Base-by-base conservation (phyloP, 2,888 invertebrate species). In the Lasius platythorax region DNA sequence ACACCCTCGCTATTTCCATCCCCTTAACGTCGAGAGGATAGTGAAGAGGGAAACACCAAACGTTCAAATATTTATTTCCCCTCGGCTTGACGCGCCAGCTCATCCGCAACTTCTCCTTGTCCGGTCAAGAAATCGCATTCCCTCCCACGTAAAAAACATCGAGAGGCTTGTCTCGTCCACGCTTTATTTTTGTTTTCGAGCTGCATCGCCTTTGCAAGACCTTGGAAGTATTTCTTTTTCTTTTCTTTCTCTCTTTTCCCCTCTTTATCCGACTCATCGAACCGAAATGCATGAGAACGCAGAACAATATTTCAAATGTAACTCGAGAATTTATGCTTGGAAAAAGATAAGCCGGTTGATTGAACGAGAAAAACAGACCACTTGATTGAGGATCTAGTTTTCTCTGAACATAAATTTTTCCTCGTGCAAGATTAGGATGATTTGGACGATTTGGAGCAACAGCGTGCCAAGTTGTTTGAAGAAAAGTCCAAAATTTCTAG, bases 61-160 rank as follows among this genome's bases (percentile, higher is more conserved):
- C 8, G 76, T 18, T 56, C 40, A 75, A 82, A 76, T 85, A 83
- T 83, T 83, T 85, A 58, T 85, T 83, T 83, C 61, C 12, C 30
- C 64, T 70, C 43, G 37, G 56, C 64, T 64, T 68, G 68, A 68
- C 63, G 18, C 72, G 37, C 58, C 30, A 43, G 40, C 68, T 63
- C 75, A 43, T 9, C 23, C 40, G 15, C 28, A 50, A 67, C 30
- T 83, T n/a, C 28, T 66, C 76, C 28, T 67, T 67, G 6, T 50
- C 18, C 53, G 76, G 63, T 61, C 67, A 50, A 73, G 63, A 78
- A 84, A 84, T 79, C 53, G 23, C 67, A 73, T 83, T 73, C 84
- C 72, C 58, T 72, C 33, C 37, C 11, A 28, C 61, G 46, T 46
- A 74, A 79, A 68, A 79, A 73, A 53, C 46, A 73, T 73, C 58